These are phyloP conservation scores for Drosophila ohnishii DNA, from an alignment of 1,140 invertebrate species.

Conservation along the genomic window DNA sequence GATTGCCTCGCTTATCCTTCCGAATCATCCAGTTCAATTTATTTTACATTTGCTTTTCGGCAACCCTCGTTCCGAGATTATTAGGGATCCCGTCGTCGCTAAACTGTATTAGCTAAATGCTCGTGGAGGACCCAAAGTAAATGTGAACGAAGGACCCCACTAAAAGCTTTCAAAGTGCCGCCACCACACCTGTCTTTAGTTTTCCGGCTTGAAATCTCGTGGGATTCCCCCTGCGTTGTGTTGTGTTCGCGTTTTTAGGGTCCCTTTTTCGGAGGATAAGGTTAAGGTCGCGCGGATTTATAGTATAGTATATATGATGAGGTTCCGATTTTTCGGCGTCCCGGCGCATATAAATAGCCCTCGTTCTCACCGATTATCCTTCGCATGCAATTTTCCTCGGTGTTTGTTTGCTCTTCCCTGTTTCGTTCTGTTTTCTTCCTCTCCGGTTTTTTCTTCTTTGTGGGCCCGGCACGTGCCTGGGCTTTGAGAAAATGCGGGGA, in stretches of 20 bases:
- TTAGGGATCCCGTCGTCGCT: slow-evolving; percentile 9
- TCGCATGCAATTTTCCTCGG: slow-evolving; percentile 35
- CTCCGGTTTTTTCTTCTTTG: neutral
- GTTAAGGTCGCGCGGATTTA: slow-evolving; percentile 46
- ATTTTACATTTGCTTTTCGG: slow-evolving; percentile 1
- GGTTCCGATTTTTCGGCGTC: slow-evolving; percentile 18
- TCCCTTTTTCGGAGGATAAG: slow-evolving; percentile 7
- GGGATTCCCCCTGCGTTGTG: slow-evolving; percentile 15
- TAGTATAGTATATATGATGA: slow-evolving; percentile 14
- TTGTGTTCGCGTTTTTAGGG: slow-evolving; percentile 6
- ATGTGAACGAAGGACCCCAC: slow-evolving; percentile 9
- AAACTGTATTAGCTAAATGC: slow-evolving; percentile 36
- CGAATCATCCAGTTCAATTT: slow-evolving; percentile 3
- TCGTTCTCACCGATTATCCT: slow-evolving; percentile 43
- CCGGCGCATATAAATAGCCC: slow-evolving; percentile 44
- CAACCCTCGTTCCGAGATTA: slow-evolving; percentile 12
- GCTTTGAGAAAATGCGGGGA: neutral
- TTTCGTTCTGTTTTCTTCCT: slow-evolving; percentile 15
- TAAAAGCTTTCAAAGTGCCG: slow-evolving; percentile 41
- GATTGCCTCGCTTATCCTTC: neutral
- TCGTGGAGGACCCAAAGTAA: slow-evolving; percentile 8
- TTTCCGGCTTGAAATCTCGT: slow-evolving; percentile 23
- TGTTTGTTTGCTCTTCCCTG: slow-evolving; percentile 21
- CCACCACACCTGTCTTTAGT: slow-evolving; percentile 24
- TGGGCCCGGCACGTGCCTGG: slow-evolving; percentile 23